A percentile compares a stretch with the other conserved stretches of the same genome.
These are phyloP conservation scores for Nemotelus nigrinus DNA, from an alignment of 2,888 invertebrate genomes.

Conservation along the genomic window DNA sequence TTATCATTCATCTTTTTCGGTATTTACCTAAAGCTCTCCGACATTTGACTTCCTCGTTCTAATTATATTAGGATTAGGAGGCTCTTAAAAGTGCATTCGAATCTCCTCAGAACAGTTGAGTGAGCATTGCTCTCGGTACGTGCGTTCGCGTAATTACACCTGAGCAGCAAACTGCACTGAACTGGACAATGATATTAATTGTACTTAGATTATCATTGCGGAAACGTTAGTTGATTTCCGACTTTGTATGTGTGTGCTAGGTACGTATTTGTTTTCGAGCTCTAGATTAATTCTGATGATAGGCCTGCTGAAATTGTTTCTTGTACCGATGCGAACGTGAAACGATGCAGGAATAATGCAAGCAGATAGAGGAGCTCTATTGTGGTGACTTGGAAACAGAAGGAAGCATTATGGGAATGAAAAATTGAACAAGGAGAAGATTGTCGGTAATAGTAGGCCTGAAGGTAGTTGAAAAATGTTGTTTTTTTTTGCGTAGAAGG, in stretches of 20 bases:
- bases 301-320: conserved; percentile 21
- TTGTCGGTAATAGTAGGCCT: conserved; percentile 7
- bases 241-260: background rate
- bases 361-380: background rate
- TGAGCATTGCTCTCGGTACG: too few relatives aligned
- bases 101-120: background rate
- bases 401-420: conserved; percentile 26
- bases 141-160: conserved; percentile 23
- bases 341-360: background rate
- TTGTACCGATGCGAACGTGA: background rate
- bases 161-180: background rate
- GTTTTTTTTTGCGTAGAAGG: background rate
- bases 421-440: conserved; percentile 24
- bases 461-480: background rate
- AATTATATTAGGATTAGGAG: conserved; percentile 13
- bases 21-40: conserved; percentile 25
- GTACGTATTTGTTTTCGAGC: conserved; percentile 29
- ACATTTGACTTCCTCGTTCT: conserved; percentile 10
- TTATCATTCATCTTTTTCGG: conserved; percentile 28
- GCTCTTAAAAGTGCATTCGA: too few relatives aligned
- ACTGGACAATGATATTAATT: conserved; percentile 25
- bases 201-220: conserved; percentile 19
- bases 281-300: conserved; percentile 22
- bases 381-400: background rate
- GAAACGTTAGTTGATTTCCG: conserved; percentile 33